phyloP scores from a whole-genome alignment of 2,797 vertebrate genomes.

The Prunella strophiata region DNA sequence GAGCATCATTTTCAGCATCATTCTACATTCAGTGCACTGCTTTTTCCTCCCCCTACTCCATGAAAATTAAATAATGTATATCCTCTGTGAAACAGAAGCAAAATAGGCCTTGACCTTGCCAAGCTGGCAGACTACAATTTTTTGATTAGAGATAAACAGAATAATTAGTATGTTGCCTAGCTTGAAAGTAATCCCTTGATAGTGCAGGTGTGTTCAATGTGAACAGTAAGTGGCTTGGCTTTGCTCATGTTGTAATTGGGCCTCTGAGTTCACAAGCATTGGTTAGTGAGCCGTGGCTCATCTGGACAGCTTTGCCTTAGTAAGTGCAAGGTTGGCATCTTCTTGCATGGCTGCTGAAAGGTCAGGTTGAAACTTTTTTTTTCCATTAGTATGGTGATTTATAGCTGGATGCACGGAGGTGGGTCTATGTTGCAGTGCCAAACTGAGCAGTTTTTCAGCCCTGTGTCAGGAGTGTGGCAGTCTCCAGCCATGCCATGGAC shows the following conservation, averaged over 20 bases:
- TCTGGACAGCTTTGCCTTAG: not conserved
- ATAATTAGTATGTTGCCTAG: not conserved
- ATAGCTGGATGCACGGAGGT: not conserved
- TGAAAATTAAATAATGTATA: not conserved
- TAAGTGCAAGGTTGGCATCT: not conserved
- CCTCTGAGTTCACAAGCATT: not conserved
- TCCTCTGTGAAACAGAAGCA: not conserved
- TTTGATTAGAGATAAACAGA: not conserved
- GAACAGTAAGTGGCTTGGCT: not conserved
- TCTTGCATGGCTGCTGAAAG: not conserved
- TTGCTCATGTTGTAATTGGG: not conserved
- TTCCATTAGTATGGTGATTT: not conserved
- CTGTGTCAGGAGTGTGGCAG: not conserved
- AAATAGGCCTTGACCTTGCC: not conserved
- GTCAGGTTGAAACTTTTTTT: not conserved
- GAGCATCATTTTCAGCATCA: not conserved
- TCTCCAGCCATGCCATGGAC: not conserved
- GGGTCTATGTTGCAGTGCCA: not conserved
- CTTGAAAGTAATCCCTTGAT: not conserved
- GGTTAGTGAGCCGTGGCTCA: not conserved
- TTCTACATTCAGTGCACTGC: not conserved
- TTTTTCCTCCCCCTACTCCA: not conserved
- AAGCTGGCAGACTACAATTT: not conserved
- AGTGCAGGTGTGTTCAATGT: not conserved
- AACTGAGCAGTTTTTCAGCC: not conserved